Base-by-base conservation (phyloP, 92 coral and sea anemone genomes). In the Epizoanthus scotinus region DNA sequence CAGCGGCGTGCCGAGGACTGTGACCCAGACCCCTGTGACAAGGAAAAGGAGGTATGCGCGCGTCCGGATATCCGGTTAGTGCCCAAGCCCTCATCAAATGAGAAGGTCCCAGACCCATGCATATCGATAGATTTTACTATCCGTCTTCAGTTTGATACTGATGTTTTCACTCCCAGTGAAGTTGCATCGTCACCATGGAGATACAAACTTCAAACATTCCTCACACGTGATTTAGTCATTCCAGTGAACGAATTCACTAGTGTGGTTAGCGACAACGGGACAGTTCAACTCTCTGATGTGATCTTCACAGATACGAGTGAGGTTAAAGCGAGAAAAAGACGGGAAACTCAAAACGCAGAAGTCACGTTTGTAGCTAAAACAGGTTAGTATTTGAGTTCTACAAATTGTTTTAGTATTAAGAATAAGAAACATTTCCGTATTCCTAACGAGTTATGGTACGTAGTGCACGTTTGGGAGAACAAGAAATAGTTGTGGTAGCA, bases 1-100 rank as follows among this genome's bases (percentile, higher is more conserved):
- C 88, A 91, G 36, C 42, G 92, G 54, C 78, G 58, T 40, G 53
- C 38, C 74, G 78, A 71, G 6, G 91, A 85, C 52, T 93, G 99
- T 66, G 18, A 26, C 18, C 24, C 52, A 53, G 42, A 84, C 13
- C 40, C 87, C 0, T 96, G 94, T 77, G 63, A 18, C 4, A 9
- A 61, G 20, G 58, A 62, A 14, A 63, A 81, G 44, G 66, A 87
- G 65, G 65, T 79, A 42, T 94, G 92, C 84, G 68, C 87, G 34
- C 90, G 78, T 38, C 82, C 78, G 55, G 78, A 83, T 56, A 21
- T 57, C 42, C 47, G 68, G n/a, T 34, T 70, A 2, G 18, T 58
- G 8, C 8, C 22, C n/a, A 21, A 7, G 13, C 65, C 65, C 25
- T 63, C 28, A 36, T 64, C 8, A 40, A 24, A 22, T n/a, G 61